Base-by-base conservation (phyloP, 1,140 invertebrate species). In the Caenorhabditis remanei region DNA sequence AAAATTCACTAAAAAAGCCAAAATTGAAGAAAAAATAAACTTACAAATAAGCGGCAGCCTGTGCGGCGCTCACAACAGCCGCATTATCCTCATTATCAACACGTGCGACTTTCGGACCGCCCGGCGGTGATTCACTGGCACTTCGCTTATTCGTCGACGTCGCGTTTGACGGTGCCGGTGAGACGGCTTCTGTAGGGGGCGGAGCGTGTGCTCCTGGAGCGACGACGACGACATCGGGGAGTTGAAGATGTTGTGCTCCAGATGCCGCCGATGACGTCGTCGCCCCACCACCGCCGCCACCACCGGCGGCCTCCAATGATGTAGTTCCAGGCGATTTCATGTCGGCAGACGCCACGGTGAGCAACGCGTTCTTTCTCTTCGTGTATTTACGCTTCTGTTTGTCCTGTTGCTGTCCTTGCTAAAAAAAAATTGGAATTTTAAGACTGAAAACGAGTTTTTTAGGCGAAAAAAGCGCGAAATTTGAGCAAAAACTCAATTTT, bases 331-430 rank as follows among this genome's bases (percentile, higher is more conserved):
- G 71, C 7, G 40, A 46, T 79, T 79, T 79, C 71, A 79, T 79
- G 5, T 41, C 32, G 2, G 71, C 50, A 3, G 71, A 48, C 21
- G 71, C 46, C 46, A 50, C 46, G 71, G 24, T 48, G 1, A 50
- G 71, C 32, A 32, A 32, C 32, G 32, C 32, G 5, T n/a, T 13
- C 46, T 79, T 79, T 79, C 71, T 19, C 24, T 79, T 79, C 3
- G 71, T 79, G 46, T 79, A 79, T 79, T 79, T 79, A n/a, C 71
- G 46, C n/a, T 79, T 79, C n/a, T 48, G 50, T 53, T 53, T 11
- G 16, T 16, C 13, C 16, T 14, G 50, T 53, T 53, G 50, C 50
- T 53, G 13, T 53, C 16, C 50, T 11, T 2, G 50, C 50, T 53
- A 9, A 53, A 53, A 53, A 0, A 14, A 16, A 11, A 53, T 53